phyloP scores from a whole-genome alignment of 2,797 vertebrate species.

The Xiphorhynchus erythropygius region DNA sequence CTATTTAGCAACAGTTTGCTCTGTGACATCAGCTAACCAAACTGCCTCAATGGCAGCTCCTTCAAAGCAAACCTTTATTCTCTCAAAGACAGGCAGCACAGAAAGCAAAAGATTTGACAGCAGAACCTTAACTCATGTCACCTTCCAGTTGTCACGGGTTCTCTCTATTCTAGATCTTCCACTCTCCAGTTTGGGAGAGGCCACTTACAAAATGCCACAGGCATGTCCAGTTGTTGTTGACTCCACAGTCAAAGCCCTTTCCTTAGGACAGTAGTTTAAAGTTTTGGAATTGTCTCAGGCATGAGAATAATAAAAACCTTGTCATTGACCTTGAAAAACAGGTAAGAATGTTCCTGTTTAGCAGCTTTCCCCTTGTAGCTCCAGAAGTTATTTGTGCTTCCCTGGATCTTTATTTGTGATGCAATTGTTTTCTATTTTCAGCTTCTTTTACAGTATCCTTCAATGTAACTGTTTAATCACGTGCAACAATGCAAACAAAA shows the following conservation, averaged over 20 bases:
- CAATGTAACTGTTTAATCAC: neutral
- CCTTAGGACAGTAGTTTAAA: neutral
- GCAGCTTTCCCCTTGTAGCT: neutral
- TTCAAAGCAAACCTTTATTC: constrained; percentile 15
- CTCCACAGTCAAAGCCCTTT: neutral
- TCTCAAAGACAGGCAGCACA: neutral
- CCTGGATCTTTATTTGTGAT: neutral
- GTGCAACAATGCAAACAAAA: neutral
- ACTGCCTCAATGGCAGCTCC: neutral
- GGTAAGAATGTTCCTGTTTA: neutral
- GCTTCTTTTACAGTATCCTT: neutral
- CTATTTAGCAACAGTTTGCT: constrained; percentile 31
- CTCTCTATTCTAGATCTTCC: neutral
- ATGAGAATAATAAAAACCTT: neutral
- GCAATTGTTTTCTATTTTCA: neutral
- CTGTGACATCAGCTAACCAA: neutral
- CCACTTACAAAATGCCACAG: fast-evolving
- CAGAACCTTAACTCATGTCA: neutral
- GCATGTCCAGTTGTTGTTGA: neutral
- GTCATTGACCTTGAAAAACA: neutral
- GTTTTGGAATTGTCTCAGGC: neutral
- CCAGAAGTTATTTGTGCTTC: neutral
- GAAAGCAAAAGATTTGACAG: neutral
- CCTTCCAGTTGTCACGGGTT: neutral
- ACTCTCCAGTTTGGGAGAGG: neutral